A percentile compares a stretch with the other conserved stretches of the same genome.
phyloP scores from a whole-genome alignment of 2,888 invertebrate species.

The Alviniconcha strummeri region DNA sequence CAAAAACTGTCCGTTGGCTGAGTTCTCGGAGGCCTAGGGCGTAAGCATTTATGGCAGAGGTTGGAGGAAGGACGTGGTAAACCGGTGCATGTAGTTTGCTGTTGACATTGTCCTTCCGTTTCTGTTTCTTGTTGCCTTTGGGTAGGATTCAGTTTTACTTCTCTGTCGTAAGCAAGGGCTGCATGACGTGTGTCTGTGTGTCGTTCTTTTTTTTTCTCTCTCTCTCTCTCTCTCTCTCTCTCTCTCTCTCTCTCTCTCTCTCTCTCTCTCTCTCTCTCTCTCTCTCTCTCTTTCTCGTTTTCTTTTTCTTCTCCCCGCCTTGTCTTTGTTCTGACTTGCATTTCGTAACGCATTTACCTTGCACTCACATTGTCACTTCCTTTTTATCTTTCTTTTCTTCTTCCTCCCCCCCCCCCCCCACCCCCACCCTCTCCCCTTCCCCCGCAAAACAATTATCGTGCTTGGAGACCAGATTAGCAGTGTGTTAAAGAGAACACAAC shows the following conservation, averaged over 20 bases:
- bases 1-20: too few species aligned
- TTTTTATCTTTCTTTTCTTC: neutral
- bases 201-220: neutral
- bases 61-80: too few species aligned
- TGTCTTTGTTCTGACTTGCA: neutral
- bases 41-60: too few species aligned
- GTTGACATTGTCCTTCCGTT: too few species aligned
- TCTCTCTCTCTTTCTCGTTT: constrained; percentile 17
- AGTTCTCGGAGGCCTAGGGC: too few species aligned
- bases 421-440: neutral
- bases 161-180: too few species aligned
- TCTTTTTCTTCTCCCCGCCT: neutral
- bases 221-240: constrained; percentile 6
- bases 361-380: neutral
- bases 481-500: too few species aligned
- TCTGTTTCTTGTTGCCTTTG: too few species aligned
- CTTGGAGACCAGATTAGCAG: too few species aligned
- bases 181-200: neutral
- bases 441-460: neutral
- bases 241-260: neutral
- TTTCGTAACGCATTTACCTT: neutral
- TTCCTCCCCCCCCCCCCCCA: neutral
- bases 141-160: too few species aligned
- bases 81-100: too few species aligned
- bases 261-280: constrained; percentile 20